phyloP scores from a whole-genome alignment of 2,797 vertebrate species.

The Syndactyla subalaris region DNA sequence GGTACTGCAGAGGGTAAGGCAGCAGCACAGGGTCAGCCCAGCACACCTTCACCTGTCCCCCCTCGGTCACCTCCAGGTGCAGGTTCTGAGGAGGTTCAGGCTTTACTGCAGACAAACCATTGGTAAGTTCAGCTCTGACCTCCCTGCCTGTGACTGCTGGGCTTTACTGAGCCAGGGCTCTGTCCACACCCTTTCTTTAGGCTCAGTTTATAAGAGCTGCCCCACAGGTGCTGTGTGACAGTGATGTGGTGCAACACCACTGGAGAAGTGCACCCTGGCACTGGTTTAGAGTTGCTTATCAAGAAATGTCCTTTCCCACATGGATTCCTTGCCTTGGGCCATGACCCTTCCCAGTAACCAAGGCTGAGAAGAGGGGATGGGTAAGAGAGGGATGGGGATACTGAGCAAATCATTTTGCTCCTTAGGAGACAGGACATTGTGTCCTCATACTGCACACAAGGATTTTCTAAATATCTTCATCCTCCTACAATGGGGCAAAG shows the following conservation, averaged over 20 bases:
- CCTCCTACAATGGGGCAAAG: neutral
- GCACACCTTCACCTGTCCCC: constrained; percentile 81
- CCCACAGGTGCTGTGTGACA: neutral
- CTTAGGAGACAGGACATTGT: neutral
- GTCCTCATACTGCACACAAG: neutral
- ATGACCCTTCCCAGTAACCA: neutral
- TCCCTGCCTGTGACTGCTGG: neutral
- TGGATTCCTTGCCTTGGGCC: neutral
- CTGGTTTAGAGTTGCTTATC: neutral
- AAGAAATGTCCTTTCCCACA: neutral
- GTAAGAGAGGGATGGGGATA: neutral
- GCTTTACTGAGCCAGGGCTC: accelerated
- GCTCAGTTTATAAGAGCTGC: neutral
- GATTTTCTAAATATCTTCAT: neutral
- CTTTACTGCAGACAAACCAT: constrained; percentile 78
- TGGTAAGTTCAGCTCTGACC: neutral
- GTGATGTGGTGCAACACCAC: accelerated
- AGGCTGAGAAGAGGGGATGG: neutral
- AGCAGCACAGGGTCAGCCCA: constrained; percentile 76
- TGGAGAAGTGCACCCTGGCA: neutral
- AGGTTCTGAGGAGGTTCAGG: constrained; percentile 84
- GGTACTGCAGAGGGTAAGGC: constrained; percentile 75
- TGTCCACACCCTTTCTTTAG: neutral
- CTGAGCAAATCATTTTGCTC: neutral
- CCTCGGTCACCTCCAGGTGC: constrained; percentile 79